Base-by-base conservation (phyloP, 2,888 invertebrate genomes). In the Ichneumoninae sp. region DNA sequence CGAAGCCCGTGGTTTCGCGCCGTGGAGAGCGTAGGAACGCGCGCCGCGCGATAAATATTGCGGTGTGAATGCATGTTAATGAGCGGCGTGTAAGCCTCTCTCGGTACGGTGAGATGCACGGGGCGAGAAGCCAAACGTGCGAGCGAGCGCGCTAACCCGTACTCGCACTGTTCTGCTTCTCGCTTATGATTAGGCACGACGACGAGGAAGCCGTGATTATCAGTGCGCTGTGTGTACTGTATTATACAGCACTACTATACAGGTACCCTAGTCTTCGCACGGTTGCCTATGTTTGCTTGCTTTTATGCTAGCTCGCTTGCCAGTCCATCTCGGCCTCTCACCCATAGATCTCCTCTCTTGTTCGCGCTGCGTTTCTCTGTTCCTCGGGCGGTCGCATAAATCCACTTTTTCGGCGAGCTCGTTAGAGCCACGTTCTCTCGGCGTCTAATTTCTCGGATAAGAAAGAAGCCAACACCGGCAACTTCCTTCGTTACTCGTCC, bases 11-110 rank as follows among this genome's bases (percentile, higher is more conserved):
- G 33, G 70, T 33, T 75, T 79, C 72, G 69, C 54, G 62, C 54
- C 2, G 62, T 36, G 8, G 80, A 36, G 72, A 44, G 72, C 36
- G 71, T 52, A 76, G 69, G 52, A 69, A 71, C 76, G 78, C 78
- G 36, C 71, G 62, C 71, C 62, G 77, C 75, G 82, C 75, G 84
- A 92, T 92, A 91, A 92, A 91, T 91, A 91, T 92, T 91, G 87
- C 91, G 87, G 89, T 90, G 92, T 91, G 92, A 92, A 91, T 92
- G 91, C 92, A 91, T 91, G 91, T 92, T 92, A 92, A 92, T 92
- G 91, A 92, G 90, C 90, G 86, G 85, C 86, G 80, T 87, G 84
- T 86, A 86, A 78, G 84, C 57, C 75, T 79, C 68, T 70, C 50
- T 65, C 47, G 74, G 22, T 79, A 80, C 50, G 47, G 50, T 22